Conservation (phyloP, 2,113 vertebrate genomes). For the Stegastes partitus region DNA sequence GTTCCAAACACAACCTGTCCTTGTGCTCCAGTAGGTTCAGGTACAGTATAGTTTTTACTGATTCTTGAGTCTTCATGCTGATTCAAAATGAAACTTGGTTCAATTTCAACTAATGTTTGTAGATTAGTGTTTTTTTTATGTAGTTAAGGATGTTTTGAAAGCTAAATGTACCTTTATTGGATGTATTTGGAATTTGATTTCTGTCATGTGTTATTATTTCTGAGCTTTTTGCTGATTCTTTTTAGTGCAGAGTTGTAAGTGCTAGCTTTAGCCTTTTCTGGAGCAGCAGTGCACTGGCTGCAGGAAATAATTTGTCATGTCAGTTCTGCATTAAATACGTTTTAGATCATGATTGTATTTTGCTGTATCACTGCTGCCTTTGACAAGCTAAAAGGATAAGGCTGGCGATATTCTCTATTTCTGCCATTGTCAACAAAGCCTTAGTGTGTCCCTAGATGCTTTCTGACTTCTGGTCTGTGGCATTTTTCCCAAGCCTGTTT, state of each 20-base stretch:
- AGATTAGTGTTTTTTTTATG: not conserved
- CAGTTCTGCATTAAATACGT: not conserved
- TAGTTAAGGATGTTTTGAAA: too few relatives aligned
- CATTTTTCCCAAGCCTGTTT: not conserved
- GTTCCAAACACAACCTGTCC: slow-evolving; percentile 24
- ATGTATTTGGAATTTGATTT: not conserved
- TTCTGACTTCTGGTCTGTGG: not conserved
- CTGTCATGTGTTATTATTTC: not conserved
- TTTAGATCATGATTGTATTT: not conserved
- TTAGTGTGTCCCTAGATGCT: not conserved
- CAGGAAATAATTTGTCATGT: slow-evolving; percentile 12
- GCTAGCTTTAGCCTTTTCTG: slow-evolving; percentile 1
- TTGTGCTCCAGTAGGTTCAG: slow-evolving; percentile 7
- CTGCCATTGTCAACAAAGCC: not conserved
- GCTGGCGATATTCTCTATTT: not conserved
- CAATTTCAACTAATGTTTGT: not conserved
- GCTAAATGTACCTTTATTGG: not conserved
- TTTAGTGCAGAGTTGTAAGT: not conserved
- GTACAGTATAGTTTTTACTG: not conserved
- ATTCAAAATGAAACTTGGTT: not conserved
- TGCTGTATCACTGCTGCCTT: not conserved
- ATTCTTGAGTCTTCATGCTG: not conserved
- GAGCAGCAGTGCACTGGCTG: not conserved
- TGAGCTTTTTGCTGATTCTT: not conserved
- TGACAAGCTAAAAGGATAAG: slow-evolving; percentile 15